phyloP scores from a whole-genome alignment of 2,797 vertebrate genomes.

The Potorous gilbertii region DNA sequence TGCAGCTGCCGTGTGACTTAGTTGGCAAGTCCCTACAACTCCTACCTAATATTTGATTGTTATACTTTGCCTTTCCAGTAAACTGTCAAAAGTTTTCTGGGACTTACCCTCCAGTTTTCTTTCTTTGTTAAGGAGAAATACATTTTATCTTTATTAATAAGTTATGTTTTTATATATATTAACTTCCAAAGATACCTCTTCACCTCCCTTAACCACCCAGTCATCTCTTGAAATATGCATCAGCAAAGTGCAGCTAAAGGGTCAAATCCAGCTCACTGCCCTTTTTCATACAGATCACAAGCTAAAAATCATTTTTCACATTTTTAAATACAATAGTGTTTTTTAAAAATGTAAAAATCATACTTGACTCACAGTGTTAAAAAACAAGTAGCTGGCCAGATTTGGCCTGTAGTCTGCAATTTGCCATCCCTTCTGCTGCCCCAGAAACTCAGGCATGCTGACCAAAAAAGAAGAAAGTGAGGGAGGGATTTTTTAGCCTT shows the following conservation, averaged over 20 bases:
- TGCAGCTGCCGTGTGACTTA: background rate
- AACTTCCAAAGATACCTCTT: background rate
- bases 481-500: background rate
- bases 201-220: background rate
- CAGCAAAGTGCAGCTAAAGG: background rate
- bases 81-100: background rate
- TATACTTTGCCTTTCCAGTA: background rate
- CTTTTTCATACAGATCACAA: background rate
- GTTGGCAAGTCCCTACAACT: background rate
- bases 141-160: background rate
- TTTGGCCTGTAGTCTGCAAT: background rate
- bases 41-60: background rate
- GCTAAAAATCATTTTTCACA: background rate
- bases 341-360: background rate
- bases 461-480: background rate
- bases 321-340: background rate
- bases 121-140: background rate
- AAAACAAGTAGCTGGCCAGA: background rate
- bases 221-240: background rate
- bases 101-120: background rate
- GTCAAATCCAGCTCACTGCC: background rate
- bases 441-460: background rate
- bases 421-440: background rate
- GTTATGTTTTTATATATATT: background rate
- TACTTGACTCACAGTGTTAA: background rate